Percentiles rank a stretch among this genome's conserved stretches.
phyloP scores from a whole-genome alignment of 2,113 vertebrate genomes.

The Macroglossus sobrinus region DNA sequence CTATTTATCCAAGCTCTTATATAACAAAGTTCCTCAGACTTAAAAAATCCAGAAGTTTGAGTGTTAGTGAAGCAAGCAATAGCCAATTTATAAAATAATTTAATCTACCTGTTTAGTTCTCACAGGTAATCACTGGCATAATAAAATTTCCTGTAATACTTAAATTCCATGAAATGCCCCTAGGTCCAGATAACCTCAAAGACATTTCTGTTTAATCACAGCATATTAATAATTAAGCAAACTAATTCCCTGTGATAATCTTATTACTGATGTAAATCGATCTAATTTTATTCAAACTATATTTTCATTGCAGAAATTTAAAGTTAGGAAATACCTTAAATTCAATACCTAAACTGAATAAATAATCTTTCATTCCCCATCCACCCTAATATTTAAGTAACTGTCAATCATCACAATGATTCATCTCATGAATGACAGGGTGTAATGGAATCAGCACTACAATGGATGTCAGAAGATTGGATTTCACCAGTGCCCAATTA shows the following conservation, averaged over 20 bases:
- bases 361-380: background rate
- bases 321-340: constrained; percentile 17
- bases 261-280: background rate
- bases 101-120: background rate
- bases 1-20: background rate
- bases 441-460: background rate
- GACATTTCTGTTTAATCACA: constrained; percentile 24
- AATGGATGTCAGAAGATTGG: background rate
- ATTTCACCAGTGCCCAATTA: background rate
- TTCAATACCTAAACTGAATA: background rate
- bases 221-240: constrained; percentile 8
- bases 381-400: background rate
- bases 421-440: background rate
- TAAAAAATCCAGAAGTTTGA: background rate
- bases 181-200: constrained; percentile 37
- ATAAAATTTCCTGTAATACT: background rate
- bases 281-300: background rate
- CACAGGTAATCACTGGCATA: background rate
- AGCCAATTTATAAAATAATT: background rate
- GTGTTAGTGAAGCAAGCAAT: background rate
- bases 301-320: constrained; percentile 32
- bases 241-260: background rate
- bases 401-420: background rate
- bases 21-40: background rate
- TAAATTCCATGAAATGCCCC: constrained; percentile 14